phyloP scores from a whole-genome alignment of 2,797 vertebrate species.

The Decapterus maruadsi region DNA sequence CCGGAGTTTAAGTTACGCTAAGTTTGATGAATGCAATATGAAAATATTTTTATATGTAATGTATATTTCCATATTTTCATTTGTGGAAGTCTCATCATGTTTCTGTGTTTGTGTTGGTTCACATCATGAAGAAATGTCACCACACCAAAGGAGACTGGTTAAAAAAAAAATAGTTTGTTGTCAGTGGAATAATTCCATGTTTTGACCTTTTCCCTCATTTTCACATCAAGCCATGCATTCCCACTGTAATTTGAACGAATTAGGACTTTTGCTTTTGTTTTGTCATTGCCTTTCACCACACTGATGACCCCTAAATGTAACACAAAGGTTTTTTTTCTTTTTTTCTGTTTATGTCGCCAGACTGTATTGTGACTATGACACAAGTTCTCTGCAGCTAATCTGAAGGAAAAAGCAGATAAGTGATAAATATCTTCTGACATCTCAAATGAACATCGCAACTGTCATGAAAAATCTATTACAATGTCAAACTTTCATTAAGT shows the following conservation, averaged over 20 bases:
- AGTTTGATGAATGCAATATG: slow-evolving; percentile 20
- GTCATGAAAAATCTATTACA: slow-evolving; percentile 17
- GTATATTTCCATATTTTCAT: slow-evolving; percentile 38
- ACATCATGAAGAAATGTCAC: slow-evolving; percentile 44
- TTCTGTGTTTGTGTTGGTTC: slow-evolving; percentile 40
- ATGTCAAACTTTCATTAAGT: neutral
- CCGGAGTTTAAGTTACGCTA: slow-evolving; percentile 16
- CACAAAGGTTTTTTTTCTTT: slow-evolving; percentile 11
- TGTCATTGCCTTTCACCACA: slow-evolving; percentile 44
- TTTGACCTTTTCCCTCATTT: slow-evolving; percentile 65
- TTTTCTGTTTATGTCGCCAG: slow-evolving; percentile 25
- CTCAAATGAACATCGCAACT: neutral
- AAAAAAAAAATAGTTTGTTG: slow-evolving; percentile 23
- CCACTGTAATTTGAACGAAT: slow-evolving; percentile 49
- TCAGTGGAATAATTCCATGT: slow-evolving; percentile 48
- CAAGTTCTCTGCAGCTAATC: neutral
- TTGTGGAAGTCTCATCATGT: slow-evolving; percentile 25
- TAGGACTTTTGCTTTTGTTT: slow-evolving; percentile 66
- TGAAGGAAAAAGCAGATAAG: slow-evolving; percentile 2
- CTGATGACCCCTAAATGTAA: slow-evolving; percentile 26
- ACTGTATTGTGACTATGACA: slow-evolving; percentile 39
- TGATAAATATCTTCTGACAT: neutral
- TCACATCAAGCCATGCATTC: slow-evolving; percentile 59
- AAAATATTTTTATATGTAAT: slow-evolving; percentile 56
- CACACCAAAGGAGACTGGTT: slow-evolving; percentile 15